Base-by-base conservation (phyloP, 2,113 vertebrate genomes). In the Chaenogobius annularis region DNA sequence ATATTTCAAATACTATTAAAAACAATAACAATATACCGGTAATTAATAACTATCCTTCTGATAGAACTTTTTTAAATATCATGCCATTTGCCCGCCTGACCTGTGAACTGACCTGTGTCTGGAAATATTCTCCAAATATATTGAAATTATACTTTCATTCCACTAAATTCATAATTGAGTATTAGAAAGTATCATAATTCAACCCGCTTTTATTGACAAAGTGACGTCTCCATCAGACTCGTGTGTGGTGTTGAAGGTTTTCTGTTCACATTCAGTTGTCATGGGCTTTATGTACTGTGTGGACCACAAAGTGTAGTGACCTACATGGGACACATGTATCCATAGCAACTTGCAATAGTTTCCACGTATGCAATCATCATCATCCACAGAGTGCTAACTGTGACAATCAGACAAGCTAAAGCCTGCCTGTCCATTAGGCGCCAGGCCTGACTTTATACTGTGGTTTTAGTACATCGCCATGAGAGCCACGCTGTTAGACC, bases 251-350 rank as follows among this genome's bases (percentile, higher is more conserved):
- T 23, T 22, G 50, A 59, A 65, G 35, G 54, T 72, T 72, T 75
- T 73, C 76, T 74, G 71, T 47, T 54, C 20, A 74, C 19, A 20
- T 10, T n/a, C 9, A 20, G 48, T 61, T 5, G 66, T 47, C 46
- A 35, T 69, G 68, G 62, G 66, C 66, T 75, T 44, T 73, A 70
- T 48, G 58, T 37, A 76, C 61, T 72, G 75, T 81, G 73, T 81
- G 71, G 79, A 75, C 72, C 59, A 50, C 66, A 15, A 31, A 68
- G 40, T 63, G 64, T 68, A 10, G 66, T 66, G 80, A 85, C 82
- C 74, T 69, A 64, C 69, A 75, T 83, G 70, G 1, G 10, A 70
- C 35, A 62, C 69, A 40, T 22, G 81, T 81, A 79, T 76, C 75
- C 81, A 81, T 77, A 62, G 74, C 64, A 80, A 82, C 74, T 10